Evolutionary conservation across 1,140 invertebrate genomes (phyloP), one percentile per base, ranked within the genome.

Genomic region (Ostrea edulis): DNA sequence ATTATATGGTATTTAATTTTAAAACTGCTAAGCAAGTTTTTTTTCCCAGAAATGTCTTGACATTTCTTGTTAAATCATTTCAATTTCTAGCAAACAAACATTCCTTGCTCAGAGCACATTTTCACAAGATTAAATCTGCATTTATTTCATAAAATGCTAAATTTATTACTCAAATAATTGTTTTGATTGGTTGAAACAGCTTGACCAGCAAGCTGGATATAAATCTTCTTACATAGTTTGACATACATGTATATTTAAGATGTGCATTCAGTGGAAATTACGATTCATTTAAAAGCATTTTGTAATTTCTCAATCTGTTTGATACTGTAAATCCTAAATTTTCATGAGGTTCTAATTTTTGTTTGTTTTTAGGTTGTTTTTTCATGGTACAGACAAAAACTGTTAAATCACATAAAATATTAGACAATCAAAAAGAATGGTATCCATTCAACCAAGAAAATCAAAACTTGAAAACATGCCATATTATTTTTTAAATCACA

Each of bases 171-270:
- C 17, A 62, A 12, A 62, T n/a, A n/a, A n/a, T 62, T 62, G n/a
- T n/a, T 62, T 62, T 14, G n/a, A 20, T 17, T 68, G n/a, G 8
- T 77, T 25, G 9, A 25, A 77, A 25, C 22, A 77, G 68, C 68
- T 77, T 35, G 68, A 77, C 68, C 68, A 77, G 68, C 68, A 77
- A 77, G 68, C 68, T 77, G 8, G 11, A 62, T 17, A 62, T 62
- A 20, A n/a, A 17, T 62, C n/a, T 17, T 62, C 20, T 20, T 62
- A 62, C 8, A 62, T 17, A 62, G 14, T 62, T 44, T 44, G 35
- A 44, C 35, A 44, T 44, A 44, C 1, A n/a, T n/a, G n/a, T n/a
- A n/a, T n/a, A 1, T 44, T 44, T 44, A 44, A 44, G 35, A 2
- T 44, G 35, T 2, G 5, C 2, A 2, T 44, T 5, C 35, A 44